Conservation (phyloP, 2,113 vertebrate species). For the Microcebus ravelobensis region DNA sequence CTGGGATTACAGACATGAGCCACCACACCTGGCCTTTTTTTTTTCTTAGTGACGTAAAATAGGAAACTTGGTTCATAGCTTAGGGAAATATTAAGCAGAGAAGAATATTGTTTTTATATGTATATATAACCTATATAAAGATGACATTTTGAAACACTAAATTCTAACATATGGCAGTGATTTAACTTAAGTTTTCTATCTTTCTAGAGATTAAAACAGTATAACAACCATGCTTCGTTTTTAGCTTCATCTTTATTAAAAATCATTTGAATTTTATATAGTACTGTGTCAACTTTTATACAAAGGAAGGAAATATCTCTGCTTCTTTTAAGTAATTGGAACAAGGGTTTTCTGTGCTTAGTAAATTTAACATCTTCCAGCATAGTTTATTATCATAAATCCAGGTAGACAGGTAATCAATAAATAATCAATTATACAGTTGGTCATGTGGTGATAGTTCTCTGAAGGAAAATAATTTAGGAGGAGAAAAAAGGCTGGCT, state of each 20-base stretch:
- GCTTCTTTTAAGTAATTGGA: not conserved
- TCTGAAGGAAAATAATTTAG: not conserved
- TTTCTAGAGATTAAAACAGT: not conserved
- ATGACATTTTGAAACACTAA: not conserved
- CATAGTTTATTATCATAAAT: constrained; percentile 19
- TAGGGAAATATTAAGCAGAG: not conserved
- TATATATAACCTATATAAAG: not conserved
- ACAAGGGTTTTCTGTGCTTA: not conserved
- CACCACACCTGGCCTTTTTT: too few species aligned
- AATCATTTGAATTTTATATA: not conserved
- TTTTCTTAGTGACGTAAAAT: not conserved
- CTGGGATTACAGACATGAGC: not conserved
- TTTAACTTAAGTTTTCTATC: not conserved
- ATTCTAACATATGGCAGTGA: not conserved
- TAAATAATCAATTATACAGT: not conserved
- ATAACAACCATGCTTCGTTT: not conserved
- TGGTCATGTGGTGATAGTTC: not conserved
- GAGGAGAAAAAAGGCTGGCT: not conserved
- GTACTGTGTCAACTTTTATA: not conserved
- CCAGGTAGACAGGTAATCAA: not conserved
- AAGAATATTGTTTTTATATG: not conserved
- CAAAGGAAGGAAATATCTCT: constrained; percentile 24
- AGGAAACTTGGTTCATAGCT: not conserved
- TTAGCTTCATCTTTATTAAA: constrained; percentile 1
- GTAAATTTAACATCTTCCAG: not conserved